Conservation (phyloP, 2,113 vertebrate genomes). For the Podarcis cretensis region DNA sequence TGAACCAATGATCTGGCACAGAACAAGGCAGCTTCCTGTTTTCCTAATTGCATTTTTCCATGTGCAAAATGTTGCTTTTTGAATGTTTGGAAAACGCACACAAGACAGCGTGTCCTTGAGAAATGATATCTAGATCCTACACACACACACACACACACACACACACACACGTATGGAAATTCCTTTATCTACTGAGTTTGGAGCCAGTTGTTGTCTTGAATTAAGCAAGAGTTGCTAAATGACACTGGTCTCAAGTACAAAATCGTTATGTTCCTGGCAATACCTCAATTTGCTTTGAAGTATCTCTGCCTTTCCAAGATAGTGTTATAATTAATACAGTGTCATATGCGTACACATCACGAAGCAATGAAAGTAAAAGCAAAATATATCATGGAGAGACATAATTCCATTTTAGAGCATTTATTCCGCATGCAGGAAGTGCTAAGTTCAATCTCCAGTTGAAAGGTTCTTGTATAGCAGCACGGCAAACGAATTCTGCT, state of each 20-base stretch:
- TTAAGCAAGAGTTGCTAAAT: conserved; percentile 42
- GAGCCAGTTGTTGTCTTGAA: neutral
- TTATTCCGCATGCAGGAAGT: too few species aligned
- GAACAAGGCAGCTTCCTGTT: neutral
- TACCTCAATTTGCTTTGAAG: neutral
- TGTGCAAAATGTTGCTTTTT: neutral
- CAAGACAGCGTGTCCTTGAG: neutral
- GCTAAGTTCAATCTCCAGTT: too few species aligned
- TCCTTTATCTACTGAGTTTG: neutral
- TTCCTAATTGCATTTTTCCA: neutral
- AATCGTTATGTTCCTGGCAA: neutral
- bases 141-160: neutral
- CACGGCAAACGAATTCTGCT: too few species aligned
- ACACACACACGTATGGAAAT: neutral
- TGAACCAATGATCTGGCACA: neutral
- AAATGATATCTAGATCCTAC: neutral
- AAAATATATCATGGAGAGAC: neutral
- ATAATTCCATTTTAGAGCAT: neutral
- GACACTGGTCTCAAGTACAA: conserved; percentile 22
- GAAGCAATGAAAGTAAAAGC: neutral
- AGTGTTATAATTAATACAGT: neutral
- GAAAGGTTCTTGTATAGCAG: neutral
- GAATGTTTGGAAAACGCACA: neutral
- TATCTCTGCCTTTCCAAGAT: neutral
- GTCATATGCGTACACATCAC: conserved; percentile 11